Evolutionary conservation across 37 sponge, comb jelly and placozoan genomes (phyloP), one percentile per base, ranked within the genome.

Genomic region (Bolinopsis microptera): DNA sequence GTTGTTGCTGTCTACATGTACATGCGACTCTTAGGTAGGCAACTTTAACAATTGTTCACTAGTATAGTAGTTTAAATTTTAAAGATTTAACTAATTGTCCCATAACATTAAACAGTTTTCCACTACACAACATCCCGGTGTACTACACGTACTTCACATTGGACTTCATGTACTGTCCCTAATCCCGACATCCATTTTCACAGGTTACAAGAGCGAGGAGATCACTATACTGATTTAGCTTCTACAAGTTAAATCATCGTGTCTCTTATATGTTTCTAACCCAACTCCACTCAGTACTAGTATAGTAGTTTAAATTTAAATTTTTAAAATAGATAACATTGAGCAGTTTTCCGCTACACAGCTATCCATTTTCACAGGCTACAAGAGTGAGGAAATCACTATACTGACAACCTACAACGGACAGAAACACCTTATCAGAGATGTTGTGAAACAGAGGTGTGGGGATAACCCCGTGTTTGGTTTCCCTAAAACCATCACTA

Each of bases 391-490:
- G 38, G 95, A 96, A 94, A 97, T 99, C 9, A 94, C 99, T 39
- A 99, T 99, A n/a, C 96, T 99, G 76, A 99, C 97, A 69, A 99
- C 99, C 38, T 99, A 99, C 94, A 99, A 99, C 95, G 99, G 99
- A 18, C 99, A 99, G 96, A 99, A 99, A 88, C 99, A 99, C 93
- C 94, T 99, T 33, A 97, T 99, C 38, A 67, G 99, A 69, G 99
- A 99, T 92, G 97, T 99, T 0, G 95, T 99, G 32, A 74, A 95
- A 72, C 94, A 95, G 95, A 69, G 99, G 16, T 99, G 99, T 96
- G 97, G 96, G 9, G 92, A 93, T 16, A 99, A 99, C 83, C 97
- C 99, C 24, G 96, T 96, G 32, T 97, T 99, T 95, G 99, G 99
- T 0, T 70, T 96, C 26, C 99, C 99, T 32, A 69, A 82, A 21